Evolutionary conservation across 2,113 vertebrate species (phyloP).

Genomic region (Suncus etruscus): DNA sequence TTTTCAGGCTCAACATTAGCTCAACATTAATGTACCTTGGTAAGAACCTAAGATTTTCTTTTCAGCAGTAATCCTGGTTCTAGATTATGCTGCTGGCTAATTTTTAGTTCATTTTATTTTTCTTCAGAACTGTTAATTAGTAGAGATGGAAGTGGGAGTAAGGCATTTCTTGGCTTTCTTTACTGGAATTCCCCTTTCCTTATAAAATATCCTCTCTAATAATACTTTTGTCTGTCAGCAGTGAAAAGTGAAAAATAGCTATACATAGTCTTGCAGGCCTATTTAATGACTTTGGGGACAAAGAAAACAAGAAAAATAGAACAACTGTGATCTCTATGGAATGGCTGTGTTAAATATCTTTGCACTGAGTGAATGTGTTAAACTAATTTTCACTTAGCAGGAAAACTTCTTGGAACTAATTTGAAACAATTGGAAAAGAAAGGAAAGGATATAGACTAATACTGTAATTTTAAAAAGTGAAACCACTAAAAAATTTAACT

Average conservation of each 20-base stretch:
- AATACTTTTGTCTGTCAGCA: constrained; percentile 78
- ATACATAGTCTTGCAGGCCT: constrained; percentile 79
- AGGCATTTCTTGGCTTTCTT: constrained; percentile 75
- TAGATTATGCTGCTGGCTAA: constrained; percentile 20
- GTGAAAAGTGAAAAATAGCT: constrained; percentile 75
- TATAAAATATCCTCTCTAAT: constrained; percentile 70
- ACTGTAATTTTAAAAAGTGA: too few relatives aligned
- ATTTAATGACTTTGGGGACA: constrained; percentile 67
- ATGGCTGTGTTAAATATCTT: constrained; percentile 72
- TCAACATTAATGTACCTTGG: neutral
- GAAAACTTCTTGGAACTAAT: constrained; percentile 27
- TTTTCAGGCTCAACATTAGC: neutral
- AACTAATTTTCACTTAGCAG: constrained; percentile 40
- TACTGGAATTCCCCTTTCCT: constrained; percentile 67
- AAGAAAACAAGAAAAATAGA: constrained; percentile 68
- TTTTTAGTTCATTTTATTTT: neutral
- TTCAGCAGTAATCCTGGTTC: constrained; percentile 9
- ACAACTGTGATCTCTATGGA: constrained; percentile 53
- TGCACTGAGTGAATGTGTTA: constrained; percentile 53
- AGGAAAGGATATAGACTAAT: neutral
- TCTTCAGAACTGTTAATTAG: neutral
- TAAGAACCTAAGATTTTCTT: neutral
- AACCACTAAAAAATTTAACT: too few relatives aligned
- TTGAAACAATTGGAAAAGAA: constrained; percentile 25
- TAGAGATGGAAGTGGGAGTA: neutral